A percentile compares a stretch with the other conserved stretches of the same genome.
Evolutionary conservation across 1,140 invertebrate genomes (phyloP).

Genomic region (Cydia strobilella): DNA sequence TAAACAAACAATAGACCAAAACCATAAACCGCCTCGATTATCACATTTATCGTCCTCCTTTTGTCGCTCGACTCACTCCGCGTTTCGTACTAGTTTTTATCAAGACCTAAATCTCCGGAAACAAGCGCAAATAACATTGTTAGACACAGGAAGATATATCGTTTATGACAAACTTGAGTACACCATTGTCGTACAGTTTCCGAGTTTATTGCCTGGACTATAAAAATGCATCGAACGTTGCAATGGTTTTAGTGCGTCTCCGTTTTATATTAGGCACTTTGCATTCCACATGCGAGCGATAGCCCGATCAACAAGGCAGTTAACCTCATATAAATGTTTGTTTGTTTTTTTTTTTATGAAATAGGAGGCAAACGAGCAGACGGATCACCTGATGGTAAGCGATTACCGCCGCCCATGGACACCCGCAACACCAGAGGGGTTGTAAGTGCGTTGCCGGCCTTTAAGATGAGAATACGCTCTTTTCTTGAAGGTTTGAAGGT

Average conservation of each 20-base stretch:
- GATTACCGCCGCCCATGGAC: too few relatives aligned
- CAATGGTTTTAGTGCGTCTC: constrained; percentile 27
- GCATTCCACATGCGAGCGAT: constrained; percentile 16
- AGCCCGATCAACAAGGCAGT: neutral
- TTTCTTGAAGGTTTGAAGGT: too few relatives aligned
- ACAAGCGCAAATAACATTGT: constrained; percentile 54
- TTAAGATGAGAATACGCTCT: too few relatives aligned
- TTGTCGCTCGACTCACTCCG: neutral
- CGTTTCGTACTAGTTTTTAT: constrained; percentile 26
- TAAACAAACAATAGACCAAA: constrained; percentile 1
- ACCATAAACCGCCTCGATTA: neutral
- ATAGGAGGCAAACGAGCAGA: too few relatives aligned
- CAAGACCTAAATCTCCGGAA: constrained; percentile 14
- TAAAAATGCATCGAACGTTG: constrained; percentile 38
- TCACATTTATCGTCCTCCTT: constrained; percentile 6
- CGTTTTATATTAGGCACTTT: constrained; percentile 27
- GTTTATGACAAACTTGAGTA: constrained; percentile 66
- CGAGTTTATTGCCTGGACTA: constrained; percentile 54
- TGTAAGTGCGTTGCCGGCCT: too few relatives aligned
- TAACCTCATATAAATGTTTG: constrained; percentile 7
- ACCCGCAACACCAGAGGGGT: too few relatives aligned
- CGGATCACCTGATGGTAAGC: too few relatives aligned
- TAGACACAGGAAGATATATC: constrained; percentile 54
- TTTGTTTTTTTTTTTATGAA: too few relatives aligned
- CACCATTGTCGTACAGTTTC: constrained; percentile 59